phyloP scores from a whole-genome alignment of 2,888 invertebrate genomes.

The Eristalis intricaria region DNA sequence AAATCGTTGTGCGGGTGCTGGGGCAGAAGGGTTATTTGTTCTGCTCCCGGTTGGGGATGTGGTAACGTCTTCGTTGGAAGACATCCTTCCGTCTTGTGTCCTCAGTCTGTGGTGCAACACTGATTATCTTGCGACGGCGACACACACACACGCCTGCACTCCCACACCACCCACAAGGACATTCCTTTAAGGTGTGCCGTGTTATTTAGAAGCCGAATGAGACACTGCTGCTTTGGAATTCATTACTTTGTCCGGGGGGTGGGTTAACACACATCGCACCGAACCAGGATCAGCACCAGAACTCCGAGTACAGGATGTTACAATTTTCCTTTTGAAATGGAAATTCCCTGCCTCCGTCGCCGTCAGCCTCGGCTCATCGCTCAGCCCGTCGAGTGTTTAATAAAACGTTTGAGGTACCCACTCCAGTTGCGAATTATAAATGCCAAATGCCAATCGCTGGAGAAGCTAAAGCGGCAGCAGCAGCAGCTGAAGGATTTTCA shows the following conservation, averaged over 20 bases:
- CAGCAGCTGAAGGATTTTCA: constrained; percentile 60
- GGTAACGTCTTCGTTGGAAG: constrained; percentile 44
- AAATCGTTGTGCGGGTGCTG: background rate
- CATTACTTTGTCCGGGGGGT: constrained; percentile 40
- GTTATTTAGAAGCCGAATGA: constrained; percentile 50
- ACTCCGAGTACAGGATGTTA: constrained; percentile 58
- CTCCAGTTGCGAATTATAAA: constrained; percentile 69
- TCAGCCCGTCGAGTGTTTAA: constrained; percentile 59
- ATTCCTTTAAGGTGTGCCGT: constrained; percentile 68
- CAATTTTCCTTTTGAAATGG: constrained; percentile 68
- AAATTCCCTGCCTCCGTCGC: constrained; percentile 31
- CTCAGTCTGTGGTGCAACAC: constrained; percentile 61
- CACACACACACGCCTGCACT: constrained; percentile 1
- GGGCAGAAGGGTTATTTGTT: constrained; percentile 48
- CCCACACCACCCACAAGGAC: background rate
- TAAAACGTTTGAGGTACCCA: constrained; percentile 72
- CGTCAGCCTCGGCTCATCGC: background rate
- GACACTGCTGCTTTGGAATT: constrained; percentile 60
- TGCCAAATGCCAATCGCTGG: constrained; percentile 67
- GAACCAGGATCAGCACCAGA: background rate
- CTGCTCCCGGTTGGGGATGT: constrained; percentile 13
- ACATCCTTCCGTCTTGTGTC: constrained; percentile 47
- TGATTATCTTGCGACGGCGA: constrained; percentile 57
- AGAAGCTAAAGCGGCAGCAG: constrained; percentile 44
- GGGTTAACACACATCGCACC: constrained; percentile 22